Evolutionary conservation across 2,113 vertebrate species (phyloP), one percentile per base, ranked within the genome.

Genomic region (Coturnix japonica): DNA sequence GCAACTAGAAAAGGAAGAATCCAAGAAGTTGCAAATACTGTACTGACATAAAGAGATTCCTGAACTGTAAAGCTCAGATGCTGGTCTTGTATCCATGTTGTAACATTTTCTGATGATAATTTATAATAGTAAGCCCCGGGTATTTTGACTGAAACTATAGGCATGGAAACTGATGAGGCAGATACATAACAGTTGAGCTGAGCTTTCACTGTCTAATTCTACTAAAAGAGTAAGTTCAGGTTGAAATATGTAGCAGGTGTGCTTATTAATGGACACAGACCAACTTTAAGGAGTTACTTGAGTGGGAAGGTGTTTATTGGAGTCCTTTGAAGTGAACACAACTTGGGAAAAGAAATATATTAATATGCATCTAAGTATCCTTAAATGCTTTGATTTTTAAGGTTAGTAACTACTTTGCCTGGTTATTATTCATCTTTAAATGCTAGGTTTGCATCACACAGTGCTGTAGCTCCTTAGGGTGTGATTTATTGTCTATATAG

Each of bases 151-250:
- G 49, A 84, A 57, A 23, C 33, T 60, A 1, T 23, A 47, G 30
- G 31, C 22, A 31, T 30, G 19, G 39, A 60, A 77, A 17, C 43
- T 56, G 72, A 69, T 22, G 39, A 44, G 43, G 6, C n/a, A 84
- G 65, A 15, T 43, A 37, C 2, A 15, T 71, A 81, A 67, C 41
- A 63, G 25, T 5, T 69, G 31, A 41, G 2, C 63, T 82, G 31
- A 72, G 54, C 59, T 76, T 73, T 87, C 3, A 1, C 30, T 54
- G 70, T 47, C 51, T 71, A 3, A 31, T 84, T 43, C 51, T 87
- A 39, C 17, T 35, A 37, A 37, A 78, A 64, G 25, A 0, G 0
- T 63, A 81, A 64, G 3, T 69, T 87, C 0, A 2, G 20, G 8
- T 53, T 77, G 63, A 61, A 85, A 41, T 61, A 30, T 6, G 10